Percentiles rank a stretch among this genome's conserved stretches.
phyloP scores from a whole-genome alignment of 1,140 invertebrate genomes.

The Drosophila nikananu region DNA sequence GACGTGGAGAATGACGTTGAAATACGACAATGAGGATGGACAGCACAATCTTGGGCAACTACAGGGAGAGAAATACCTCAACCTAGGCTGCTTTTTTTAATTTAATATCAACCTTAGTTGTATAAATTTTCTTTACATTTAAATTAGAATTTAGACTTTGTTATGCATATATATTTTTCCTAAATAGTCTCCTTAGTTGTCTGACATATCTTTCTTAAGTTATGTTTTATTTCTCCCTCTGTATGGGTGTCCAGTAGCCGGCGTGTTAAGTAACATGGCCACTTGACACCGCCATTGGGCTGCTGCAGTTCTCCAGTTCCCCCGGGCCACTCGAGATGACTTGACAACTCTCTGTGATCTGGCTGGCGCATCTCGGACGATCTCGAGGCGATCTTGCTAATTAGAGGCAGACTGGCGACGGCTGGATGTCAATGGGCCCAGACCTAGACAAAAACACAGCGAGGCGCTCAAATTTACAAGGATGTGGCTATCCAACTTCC shows the following conservation, averaged over 20 bases:
- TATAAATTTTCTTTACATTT: not conserved
- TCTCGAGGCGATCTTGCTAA: conserved; percentile 75
- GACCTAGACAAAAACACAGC: conserved; percentile 85
- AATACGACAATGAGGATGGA: conserved; percentile 77
- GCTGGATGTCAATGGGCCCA: conserved; percentile 67
- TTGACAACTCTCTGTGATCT: conserved; percentile 73
- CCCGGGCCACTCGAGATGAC: conserved; percentile 59
- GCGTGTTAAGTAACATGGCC: conserved; percentile 76
- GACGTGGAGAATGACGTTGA: conserved; percentile 50
- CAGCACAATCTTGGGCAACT: conserved; percentile 46
- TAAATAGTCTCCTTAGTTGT: accelerated
- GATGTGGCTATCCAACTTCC: conserved; percentile 82
- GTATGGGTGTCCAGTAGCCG: conserved; percentile 52
- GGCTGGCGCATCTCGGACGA: conserved; percentile 28
- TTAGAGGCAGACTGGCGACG: conserved; percentile 78
- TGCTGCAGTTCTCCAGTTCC: conserved; percentile 11
- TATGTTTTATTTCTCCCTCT: not conserved
- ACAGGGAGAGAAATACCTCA: not conserved
- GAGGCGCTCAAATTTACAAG: conserved; percentile 68
- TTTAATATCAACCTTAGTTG: not conserved
- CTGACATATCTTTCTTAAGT: not conserved
- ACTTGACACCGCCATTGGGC: conserved; percentile 66
- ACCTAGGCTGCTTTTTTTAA: no score
- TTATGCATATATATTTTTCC: not conserved
- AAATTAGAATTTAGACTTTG: not conserved